Percentiles rank a stretch among this genome's conserved stretches.
These are phyloP conservation scores for Jaculus jaculus DNA, from an alignment of 2,113 vertebrate species.

Conservation along the genomic window DNA sequence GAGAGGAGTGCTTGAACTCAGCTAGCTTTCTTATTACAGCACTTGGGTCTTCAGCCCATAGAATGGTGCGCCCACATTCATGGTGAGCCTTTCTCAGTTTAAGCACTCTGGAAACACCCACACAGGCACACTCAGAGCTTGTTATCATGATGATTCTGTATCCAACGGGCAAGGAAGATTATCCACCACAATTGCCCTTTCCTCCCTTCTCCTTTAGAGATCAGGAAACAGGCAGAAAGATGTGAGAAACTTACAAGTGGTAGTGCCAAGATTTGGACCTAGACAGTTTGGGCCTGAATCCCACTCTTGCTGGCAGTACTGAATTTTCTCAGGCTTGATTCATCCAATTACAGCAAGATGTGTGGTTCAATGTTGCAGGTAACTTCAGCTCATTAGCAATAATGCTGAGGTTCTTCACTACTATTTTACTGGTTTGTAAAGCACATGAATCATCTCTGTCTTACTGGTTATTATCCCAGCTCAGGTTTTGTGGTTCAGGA, in stretches of 20 bases:
- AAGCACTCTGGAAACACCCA: not conserved
- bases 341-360: not conserved
- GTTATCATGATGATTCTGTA: not conserved
- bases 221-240: not conserved
- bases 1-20: not conserved
- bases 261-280: not conserved
- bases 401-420: not conserved
- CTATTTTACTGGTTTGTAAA: slow-evolving; percentile 7
- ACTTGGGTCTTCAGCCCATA: not conserved
- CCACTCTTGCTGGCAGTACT: not conserved
- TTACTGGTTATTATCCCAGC: not conserved
- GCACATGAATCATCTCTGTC: not conserved
- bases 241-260: not conserved
- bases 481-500: not conserved
- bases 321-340: not conserved
- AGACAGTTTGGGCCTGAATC: not conserved
- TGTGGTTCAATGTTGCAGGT: not conserved
- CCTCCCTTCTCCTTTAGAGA: not conserved
- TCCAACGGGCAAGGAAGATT: not conserved
- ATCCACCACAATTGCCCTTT: too few relatives aligned
- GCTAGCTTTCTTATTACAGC: too few relatives aligned
- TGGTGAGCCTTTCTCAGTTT: not conserved
- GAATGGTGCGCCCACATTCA: not conserved
- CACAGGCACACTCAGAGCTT: not conserved
- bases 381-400: not conserved